phyloP scores from a whole-genome alignment of 2,797 vertebrate species.

The Sebastes jordani region DNA sequence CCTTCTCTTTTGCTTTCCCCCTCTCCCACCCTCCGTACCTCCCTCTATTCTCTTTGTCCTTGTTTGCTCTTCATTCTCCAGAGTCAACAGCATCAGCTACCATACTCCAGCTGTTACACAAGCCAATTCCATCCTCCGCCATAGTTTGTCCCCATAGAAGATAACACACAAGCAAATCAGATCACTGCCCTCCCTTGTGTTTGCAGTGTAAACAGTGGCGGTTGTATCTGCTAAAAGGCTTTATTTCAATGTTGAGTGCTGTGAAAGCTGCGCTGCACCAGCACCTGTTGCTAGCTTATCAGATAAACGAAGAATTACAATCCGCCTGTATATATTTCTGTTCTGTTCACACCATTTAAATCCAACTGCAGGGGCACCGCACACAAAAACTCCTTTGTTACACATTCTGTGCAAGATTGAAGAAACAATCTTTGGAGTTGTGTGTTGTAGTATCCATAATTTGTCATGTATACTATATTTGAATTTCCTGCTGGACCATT shows the following conservation, averaged over 20 bases:
- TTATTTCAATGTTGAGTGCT: slow-evolving; percentile 38
- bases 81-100: slow-evolving; percentile 68
- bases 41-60: slow-evolving; percentile 52
- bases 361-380: neutral
- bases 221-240: slow-evolving; percentile 53
- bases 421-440: neutral
- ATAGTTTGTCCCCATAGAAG: slow-evolving; percentile 27
- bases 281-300: slow-evolving; percentile 53
- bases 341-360: slow-evolving; percentile 6
- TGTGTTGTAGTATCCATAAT: neutral
- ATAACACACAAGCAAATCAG: slow-evolving; percentile 68
- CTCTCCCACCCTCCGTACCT: slow-evolving; percentile 20
- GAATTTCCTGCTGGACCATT: neutral
- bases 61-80: slow-evolving; percentile 75
- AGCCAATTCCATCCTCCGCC: slow-evolving; percentile 25
- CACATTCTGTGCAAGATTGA: neutral
- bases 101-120: slow-evolving; percentile 73
- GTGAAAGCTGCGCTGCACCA: slow-evolving; percentile 33
- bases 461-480: neutral
- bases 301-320: slow-evolving; percentile 38
- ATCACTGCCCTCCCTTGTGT: slow-evolving; percentile 51
- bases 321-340: neutral
- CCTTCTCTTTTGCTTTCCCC: slow-evolving; percentile 35
- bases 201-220: slow-evolving; percentile 63
- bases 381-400: neutral